These are phyloP conservation scores for Eupithecia subfuscata DNA, from an alignment of 2,888 invertebrate genomes.

Conservation along the genomic window DNA sequence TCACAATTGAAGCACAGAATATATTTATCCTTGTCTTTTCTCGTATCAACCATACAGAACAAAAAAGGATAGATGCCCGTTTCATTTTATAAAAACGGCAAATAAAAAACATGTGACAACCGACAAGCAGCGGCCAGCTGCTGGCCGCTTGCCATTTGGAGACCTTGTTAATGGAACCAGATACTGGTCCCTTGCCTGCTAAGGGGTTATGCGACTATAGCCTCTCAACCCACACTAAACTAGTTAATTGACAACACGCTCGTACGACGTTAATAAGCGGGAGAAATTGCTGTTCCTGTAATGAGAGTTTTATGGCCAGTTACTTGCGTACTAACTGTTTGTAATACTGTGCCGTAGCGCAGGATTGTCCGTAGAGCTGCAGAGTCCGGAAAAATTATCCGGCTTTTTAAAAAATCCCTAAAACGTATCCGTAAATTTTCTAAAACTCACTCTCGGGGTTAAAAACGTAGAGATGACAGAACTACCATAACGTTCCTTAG, in stretches of 20 bases:
- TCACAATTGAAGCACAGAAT: too few relatives aligned
- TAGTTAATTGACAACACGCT: constrained; percentile 60
- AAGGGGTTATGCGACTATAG: constrained; percentile 33
- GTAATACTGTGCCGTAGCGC: constrained; percentile 36
- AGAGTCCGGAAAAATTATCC: background rate
- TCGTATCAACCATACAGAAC: too few relatives aligned
- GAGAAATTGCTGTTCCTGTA: constrained; percentile 64
- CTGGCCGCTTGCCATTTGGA: too few relatives aligned
- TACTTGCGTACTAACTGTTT: constrained; percentile 39
- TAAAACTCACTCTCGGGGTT: background rate
- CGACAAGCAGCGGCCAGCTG: too few relatives aligned
- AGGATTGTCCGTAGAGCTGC: constrained; percentile 43
- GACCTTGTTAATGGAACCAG: too few relatives aligned
- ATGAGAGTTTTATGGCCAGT: constrained; percentile 66
- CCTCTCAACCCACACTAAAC: constrained; percentile 46
- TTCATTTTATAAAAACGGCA: too few relatives aligned
- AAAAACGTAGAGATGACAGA: background rate
- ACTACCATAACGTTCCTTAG: background rate
- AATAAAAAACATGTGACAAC: too few relatives aligned
- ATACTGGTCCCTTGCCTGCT: too few relatives aligned
- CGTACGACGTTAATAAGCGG: constrained; percentile 65
- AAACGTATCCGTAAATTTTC: background rate
- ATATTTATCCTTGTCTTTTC: too few relatives aligned
- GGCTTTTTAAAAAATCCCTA: background rate
- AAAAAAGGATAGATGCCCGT: too few relatives aligned